Evolutionary conservation across 2,888 invertebrate species (phyloP).

Genomic region (Drosophila glabriapex): DNA sequence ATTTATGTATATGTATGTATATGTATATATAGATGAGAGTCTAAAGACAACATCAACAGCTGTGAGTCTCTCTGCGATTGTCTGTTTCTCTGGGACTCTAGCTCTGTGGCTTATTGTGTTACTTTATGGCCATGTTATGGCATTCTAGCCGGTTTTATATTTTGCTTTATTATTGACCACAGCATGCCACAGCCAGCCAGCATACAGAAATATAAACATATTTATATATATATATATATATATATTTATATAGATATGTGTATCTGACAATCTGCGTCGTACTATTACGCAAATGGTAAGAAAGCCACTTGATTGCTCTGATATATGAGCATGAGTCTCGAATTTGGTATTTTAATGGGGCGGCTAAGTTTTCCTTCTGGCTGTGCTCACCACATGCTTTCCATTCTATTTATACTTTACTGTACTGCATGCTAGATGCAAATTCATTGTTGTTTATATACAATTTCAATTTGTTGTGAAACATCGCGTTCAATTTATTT

Average conservation of each 20-base stretch:
- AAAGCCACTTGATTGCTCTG: constrained; percentile 28
- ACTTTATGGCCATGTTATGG: constrained; percentile 58
- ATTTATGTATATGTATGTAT: background rate
- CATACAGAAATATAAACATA: background rate
- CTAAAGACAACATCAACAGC: constrained; percentile 41
- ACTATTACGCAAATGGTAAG: constrained; percentile 38
- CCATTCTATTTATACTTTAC: constrained; percentile 19
- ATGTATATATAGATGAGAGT: constrained; percentile 6
- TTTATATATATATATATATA: background rate
- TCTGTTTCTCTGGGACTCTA: constrained; percentile 12
- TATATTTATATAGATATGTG: constrained; percentile 3
- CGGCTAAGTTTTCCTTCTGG: constrained; percentile 2
- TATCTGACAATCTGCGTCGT: constrained; percentile 59
- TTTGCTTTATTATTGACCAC: constrained; percentile 40
- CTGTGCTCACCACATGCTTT: constrained; percentile 14
- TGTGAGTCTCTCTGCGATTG: constrained; percentile 51
- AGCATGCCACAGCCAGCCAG: constrained; percentile 19
- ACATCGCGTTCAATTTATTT: background rate
- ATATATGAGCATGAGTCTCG: constrained; percentile 20
- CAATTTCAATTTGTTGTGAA: constrained; percentile 20
- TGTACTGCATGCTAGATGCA: constrained; percentile 20
- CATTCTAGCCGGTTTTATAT: constrained; percentile 65
- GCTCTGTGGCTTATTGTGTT: constrained; percentile 63
- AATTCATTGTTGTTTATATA: constrained; percentile 30
- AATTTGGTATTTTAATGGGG: constrained; percentile 31